Evolutionary conservation across 2,113 vertebrate genomes (phyloP), one percentile per base, ranked within the genome.

Genomic region (Myotis yumanensis): DNA sequence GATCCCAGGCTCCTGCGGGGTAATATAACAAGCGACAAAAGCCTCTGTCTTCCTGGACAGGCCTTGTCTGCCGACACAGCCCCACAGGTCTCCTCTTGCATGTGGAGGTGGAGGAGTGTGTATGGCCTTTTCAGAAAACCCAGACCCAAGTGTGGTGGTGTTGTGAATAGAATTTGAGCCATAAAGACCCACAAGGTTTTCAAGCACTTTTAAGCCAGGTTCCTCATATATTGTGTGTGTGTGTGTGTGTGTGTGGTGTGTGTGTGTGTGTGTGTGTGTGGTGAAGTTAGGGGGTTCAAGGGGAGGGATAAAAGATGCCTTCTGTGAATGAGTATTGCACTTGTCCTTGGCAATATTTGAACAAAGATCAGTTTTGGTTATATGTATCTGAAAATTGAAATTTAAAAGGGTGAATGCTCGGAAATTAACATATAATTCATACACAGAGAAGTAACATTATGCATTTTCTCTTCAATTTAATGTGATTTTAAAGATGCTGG

Each of bases 361-460:
- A 18, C 12, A 28, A 37, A 59, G 25, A 11, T 51, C 77, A 52
- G 14, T 15, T 77, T 62, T 71, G 59, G n/a, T 52, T 81, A 15
- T 11, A 20, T 2, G 17, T 51, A 22, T n/a, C 52, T 76, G 57
- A 62, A 90, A 59, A 62, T 0, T 28, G 35, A 64, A 40, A 62
- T 62, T 54, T 35, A 82, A 64, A 76, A 73, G 35, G 8, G 23
- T 37, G 64, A 86, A 10, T 40, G 22, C 48, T 84, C 64, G 37
- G 14, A 28, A 89, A 54, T 30, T 9, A 81, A 62, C 76, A 35
- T 43, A 72, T 8, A 35, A 57, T 20, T 35, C 40, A 22, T 43
- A 35, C 0, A 23, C 3, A 35, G 1, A 30, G 7, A 51, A 72
- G 35, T 28, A 46, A 20, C 11, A 25, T 35, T 1, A 10, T 4